These are phyloP conservation scores for Anthopleura sola DNA, from an alignment of 64 coral and sea anemone species.

Conservation along the genomic window DNA sequence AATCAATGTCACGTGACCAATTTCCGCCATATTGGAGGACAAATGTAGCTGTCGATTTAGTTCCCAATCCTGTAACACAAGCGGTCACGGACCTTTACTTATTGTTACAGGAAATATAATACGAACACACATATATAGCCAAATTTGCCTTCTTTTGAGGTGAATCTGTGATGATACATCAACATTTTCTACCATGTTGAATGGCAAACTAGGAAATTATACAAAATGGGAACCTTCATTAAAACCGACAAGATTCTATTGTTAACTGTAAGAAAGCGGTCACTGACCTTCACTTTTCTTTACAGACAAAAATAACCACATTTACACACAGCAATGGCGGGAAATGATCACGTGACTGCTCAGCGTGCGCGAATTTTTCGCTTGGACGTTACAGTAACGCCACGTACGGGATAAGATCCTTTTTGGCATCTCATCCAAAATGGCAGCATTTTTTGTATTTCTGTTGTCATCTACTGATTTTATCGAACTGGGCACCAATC, in stretches of 20 bases:
- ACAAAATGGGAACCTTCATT: no score
- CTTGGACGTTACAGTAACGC: background rate
- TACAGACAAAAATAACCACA: background rate
- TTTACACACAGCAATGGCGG: background rate
- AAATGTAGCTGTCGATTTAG: background rate
- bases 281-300: constrained; percentile 2
- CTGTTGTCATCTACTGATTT: no score
- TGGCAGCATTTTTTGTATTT: background rate
- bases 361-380: no score
- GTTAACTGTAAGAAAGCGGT: background rate
- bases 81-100: background rate
- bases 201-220: no score
- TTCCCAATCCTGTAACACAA: background rate
- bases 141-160: no score
- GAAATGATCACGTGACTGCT: background rate
- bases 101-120: background rate
- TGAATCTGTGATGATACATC: no score
- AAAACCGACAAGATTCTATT: no score
- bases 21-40: background rate
- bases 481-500: no score
- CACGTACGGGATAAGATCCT: background rate
- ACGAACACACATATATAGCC: no score
- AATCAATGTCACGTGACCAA: background rate
- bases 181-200: no score
- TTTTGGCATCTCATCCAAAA: background rate